Evolutionary conservation across 30 jellyfish, hydroid and myxozoan species (phyloP).

Genomic region (Turritopsis rubra): DNA sequence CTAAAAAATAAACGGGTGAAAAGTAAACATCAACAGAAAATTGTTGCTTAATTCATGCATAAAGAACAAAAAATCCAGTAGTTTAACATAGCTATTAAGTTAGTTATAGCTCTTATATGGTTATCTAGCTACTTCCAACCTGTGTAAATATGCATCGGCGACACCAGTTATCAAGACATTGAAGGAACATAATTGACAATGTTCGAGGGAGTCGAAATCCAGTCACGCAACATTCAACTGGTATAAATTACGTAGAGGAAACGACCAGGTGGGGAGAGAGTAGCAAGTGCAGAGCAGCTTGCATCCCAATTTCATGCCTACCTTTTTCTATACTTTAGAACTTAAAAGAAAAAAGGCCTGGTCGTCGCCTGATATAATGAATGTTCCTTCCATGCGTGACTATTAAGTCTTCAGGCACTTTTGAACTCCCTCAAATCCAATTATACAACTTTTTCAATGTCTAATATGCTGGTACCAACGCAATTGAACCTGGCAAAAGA

Average conservation of each 20-base stretch:
- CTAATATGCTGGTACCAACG: constrained; percentile 29
- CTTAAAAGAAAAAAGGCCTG: constrained; percentile 13
- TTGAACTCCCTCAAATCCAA: constrained; percentile 20
- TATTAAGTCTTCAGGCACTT: not conserved
- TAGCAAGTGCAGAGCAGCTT: not conserved
- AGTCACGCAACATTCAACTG: not conserved
- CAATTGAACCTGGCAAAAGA: constrained; percentile 24
- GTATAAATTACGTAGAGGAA: not conserved
- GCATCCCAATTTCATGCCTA: constrained; percentile 2
- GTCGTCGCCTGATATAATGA: constrained; percentile 12
- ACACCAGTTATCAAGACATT: constrained; percentile 21
- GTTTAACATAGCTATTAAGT: not conserved
- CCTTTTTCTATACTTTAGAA: constrained; percentile 1
- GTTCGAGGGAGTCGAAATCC: not conserved
- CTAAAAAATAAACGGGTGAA: constrained; percentile 25
- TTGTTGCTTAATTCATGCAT: not conserved
- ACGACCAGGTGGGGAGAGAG: not conserved
- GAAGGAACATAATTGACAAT: constrained; percentile 3
- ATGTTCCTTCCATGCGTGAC: not conserved
- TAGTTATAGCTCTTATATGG: not conserved
- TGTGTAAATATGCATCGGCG: not conserved
- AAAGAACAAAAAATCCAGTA: not conserved
- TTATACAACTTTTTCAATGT: constrained; percentile 27
- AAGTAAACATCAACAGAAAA: too few relatives aligned
- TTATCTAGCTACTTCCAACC: not conserved